These are phyloP conservation scores for Chaetorhynchus papuensis DNA, from an alignment of 2,113 vertebrate species.

Conservation along the genomic window DNA sequence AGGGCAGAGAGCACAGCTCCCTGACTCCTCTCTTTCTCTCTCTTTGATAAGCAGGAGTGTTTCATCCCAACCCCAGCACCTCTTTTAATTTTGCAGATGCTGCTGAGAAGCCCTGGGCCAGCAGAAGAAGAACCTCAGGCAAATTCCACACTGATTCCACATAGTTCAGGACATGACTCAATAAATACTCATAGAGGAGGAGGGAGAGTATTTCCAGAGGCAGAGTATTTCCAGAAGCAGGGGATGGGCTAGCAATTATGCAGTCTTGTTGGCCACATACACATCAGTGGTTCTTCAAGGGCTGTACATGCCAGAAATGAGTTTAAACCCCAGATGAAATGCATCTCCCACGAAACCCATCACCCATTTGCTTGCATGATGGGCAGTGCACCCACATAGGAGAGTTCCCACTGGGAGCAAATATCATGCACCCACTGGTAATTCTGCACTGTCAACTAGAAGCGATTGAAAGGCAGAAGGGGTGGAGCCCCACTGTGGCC, in stretches of 20 bases:
- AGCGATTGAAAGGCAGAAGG: not conserved
- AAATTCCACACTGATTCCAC: slow-evolving; percentile 24
- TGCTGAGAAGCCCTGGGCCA: not conserved
- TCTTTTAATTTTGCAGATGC: not conserved
- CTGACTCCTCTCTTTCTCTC: not conserved
- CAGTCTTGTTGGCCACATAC: not conserved
- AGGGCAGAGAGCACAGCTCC: not conserved
- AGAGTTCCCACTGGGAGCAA: not conserved
- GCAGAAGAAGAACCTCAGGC: not conserved
- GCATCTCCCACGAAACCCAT: not conserved
- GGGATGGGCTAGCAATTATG: not conserved
- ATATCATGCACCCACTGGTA: not conserved
- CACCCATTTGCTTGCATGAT: not conserved
- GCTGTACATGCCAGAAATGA: not conserved
- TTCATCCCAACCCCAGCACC: not conserved
- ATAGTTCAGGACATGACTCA: not conserved
- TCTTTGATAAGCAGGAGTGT: not conserved
- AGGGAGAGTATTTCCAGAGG: not conserved
- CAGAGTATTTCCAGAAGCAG: not conserved
- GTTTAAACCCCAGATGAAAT: not conserved
- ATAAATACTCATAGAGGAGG: not conserved
- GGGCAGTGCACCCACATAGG: not conserved
- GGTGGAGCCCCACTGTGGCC: not conserved
- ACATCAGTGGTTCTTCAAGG: not conserved
- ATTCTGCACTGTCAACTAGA: not conserved